phyloP scores from a whole-genome alignment of 2,888 invertebrate genomes.

The Hemistola chrysoprasaria region DNA sequence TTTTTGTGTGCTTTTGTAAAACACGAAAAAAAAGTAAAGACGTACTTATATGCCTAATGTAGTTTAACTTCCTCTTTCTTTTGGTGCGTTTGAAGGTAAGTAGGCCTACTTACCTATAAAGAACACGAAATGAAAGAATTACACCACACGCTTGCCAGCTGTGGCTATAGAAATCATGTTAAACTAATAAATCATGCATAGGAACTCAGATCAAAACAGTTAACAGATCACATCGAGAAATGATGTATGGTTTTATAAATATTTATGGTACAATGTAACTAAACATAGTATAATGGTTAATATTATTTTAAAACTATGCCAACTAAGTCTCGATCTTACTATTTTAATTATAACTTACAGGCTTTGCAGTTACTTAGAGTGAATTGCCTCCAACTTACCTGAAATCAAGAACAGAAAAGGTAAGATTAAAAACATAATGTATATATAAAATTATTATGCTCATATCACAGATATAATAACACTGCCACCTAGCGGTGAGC shows the following conservation, averaged over 20 bases:
- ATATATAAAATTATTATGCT: too few species aligned
- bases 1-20: too few species aligned
- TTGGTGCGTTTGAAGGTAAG: too few species aligned
- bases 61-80: too few species aligned
- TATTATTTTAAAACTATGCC: too few species aligned
- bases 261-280: constrained; percentile 7
- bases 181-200: constrained; percentile 3
- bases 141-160: background rate
- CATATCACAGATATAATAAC: background rate
- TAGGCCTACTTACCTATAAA: too few species aligned
- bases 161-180: background rate
- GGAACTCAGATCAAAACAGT: constrained; percentile 4
- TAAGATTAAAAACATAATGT: too few species aligned
- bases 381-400: too few species aligned
- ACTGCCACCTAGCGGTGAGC: constrained; percentile 18
- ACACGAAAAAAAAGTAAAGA: too few species aligned
- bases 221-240: constrained; percentile 19
- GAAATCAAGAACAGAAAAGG: too few species aligned
- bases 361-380: too few species aligned
- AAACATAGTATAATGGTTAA: background rate
- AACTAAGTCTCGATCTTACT: background rate
- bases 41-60: too few species aligned
- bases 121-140: background rate
- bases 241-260: constrained; percentile 15
- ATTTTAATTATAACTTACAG: background rate